These are phyloP conservation scores for Podarcis cretensis DNA, from an alignment of 2,113 vertebrate species.

Conservation along the genomic window DNA sequence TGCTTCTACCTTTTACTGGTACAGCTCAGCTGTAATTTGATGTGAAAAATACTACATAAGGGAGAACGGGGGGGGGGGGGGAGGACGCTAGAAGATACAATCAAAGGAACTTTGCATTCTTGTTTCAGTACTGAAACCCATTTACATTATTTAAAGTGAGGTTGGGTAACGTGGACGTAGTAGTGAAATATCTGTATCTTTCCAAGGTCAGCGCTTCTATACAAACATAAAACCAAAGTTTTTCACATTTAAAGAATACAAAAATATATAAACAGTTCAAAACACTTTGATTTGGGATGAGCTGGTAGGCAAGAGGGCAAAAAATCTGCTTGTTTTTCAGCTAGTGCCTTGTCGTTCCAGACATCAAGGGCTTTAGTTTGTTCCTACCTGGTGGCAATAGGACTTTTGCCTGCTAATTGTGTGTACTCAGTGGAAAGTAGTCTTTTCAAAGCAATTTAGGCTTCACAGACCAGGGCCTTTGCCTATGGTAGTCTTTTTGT, in stretches of 20 bases:
- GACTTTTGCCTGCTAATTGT: background rate
- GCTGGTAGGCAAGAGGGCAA: background rate
- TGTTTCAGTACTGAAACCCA: background rate
- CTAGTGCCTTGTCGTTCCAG: background rate
- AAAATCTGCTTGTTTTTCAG: background rate
- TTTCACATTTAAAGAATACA: background rate
- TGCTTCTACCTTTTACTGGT: background rate
- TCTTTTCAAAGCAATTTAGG: too few species aligned
- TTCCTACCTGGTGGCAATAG: background rate
- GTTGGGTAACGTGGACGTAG: background rate
- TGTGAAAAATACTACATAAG: background rate
- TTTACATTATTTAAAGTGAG: background rate
- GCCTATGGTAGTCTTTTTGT: background rate
- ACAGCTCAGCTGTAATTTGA: background rate
- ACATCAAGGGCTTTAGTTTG: background rate
- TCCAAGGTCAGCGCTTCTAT: background rate
- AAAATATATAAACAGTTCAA: background rate
- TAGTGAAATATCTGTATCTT: background rate
- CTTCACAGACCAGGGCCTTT: background rate
- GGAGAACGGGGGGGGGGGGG: background rate
- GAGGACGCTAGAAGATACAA: background rate
- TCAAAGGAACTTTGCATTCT: background rate
- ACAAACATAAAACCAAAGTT: background rate
- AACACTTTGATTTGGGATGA: background rate
- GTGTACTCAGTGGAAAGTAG: background rate